Conservation (phyloP, 2,797 vertebrate species). For the Gymnothorax javanicus region DNA sequence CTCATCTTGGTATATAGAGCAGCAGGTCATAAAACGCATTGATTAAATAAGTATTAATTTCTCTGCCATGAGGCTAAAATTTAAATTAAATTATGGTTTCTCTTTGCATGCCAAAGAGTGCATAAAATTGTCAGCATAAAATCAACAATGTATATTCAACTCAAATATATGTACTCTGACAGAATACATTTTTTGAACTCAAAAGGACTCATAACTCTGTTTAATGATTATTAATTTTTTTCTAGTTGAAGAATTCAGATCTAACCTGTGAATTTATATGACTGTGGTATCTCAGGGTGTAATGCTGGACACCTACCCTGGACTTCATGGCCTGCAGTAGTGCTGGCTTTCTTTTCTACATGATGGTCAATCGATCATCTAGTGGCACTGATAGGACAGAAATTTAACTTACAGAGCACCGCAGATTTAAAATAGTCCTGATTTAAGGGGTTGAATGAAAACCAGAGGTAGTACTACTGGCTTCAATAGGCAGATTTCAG, state of each 20-base stretch:
- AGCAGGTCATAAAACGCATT: conserved; percentile 4
- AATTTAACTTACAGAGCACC: no score
- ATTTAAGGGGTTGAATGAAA: not conserved
- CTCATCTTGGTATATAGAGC: not conserved
- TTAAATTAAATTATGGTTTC: not conserved
- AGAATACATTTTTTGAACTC: not conserved
- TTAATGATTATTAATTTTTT: not conserved
- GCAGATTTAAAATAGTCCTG: not conserved
- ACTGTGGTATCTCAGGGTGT: not conserved
- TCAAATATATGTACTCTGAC: not conserved
- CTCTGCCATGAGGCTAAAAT: not conserved
- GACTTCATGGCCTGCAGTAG: no score
- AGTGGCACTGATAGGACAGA: no score
- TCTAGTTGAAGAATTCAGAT: not conserved
- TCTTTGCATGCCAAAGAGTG: not conserved
- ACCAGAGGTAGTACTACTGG: not conserved
- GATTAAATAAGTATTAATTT: not conserved
- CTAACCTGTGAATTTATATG: not conserved
- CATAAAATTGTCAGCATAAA: not conserved
- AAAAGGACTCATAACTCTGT: not conserved
- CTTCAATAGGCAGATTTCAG: not conserved
- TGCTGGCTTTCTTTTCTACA: not conserved
- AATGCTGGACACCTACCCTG: no score
- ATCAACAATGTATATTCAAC: not conserved
- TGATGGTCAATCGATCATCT: no score